Conservation (phyloP, 2,113 vertebrate genomes). For the Oenanthe oenanthe region DNA sequence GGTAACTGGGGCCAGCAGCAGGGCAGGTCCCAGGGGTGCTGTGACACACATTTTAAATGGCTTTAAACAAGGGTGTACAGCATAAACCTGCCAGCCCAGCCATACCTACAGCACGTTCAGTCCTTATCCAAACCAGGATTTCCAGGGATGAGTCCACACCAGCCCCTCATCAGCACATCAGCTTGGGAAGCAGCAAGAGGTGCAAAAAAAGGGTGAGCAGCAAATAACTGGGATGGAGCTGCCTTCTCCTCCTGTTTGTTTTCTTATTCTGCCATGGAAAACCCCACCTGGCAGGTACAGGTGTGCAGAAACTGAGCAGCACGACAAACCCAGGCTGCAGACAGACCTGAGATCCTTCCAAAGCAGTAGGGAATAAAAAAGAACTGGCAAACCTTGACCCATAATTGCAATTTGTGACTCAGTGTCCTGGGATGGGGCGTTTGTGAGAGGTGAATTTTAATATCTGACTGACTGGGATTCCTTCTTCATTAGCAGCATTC, state of each 20-base stretch:
- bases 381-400: background rate
- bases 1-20: background rate
- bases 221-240: background rate
- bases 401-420: background rate
- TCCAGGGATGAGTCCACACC: background rate
- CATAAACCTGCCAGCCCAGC: background rate
- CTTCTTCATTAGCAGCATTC: background rate
- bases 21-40: background rate
- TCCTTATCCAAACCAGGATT: background rate
- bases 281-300: background rate
- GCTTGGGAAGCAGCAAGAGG: background rate
- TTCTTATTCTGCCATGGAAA: background rate
- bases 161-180: background rate
- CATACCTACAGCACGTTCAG: background rate
- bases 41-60: conserved; percentile 14
- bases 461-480: background rate
- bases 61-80: background rate
- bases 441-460: background rate
- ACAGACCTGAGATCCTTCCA: background rate
- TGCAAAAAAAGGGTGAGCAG: background rate
- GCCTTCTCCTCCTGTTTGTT: background rate
- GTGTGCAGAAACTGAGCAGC: accelerated
- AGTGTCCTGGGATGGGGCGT: accelerated
- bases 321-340: accelerated
- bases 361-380: accelerated